Evolutionary conservation across 1,140 invertebrate species (phyloP).

Genomic region (Cydia strobilella): DNA sequence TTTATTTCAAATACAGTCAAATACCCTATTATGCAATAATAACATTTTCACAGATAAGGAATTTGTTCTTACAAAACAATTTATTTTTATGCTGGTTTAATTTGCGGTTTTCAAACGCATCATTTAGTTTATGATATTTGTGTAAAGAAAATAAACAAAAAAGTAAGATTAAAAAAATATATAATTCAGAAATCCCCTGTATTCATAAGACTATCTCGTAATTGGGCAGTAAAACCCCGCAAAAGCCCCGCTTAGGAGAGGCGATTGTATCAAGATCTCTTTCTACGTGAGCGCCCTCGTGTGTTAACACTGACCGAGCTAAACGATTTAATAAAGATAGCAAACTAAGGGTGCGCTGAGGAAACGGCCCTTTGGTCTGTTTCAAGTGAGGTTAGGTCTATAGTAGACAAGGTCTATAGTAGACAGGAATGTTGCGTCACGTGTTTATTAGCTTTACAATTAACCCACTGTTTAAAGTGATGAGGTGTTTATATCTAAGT

Average conservation of each 20-base stretch:
- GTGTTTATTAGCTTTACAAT: constrained; percentile 1
- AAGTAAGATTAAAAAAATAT: neutral
- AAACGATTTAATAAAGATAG: constrained; percentile 30
- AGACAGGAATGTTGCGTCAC: neutral
- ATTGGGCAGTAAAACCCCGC: constrained; percentile 11
- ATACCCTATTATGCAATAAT: no score
- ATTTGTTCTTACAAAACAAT: no score
- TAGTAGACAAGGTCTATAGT: neutral
- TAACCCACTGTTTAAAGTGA: neutral
- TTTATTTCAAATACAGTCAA: no score
- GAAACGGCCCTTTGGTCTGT: neutral
- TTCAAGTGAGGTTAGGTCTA: constrained; percentile 3
- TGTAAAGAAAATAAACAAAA: neutral
- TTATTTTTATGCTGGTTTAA: no score
- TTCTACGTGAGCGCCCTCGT: constrained; percentile 18
- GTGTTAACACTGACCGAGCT: constrained; percentile 26
- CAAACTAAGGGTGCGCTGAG: neutral
- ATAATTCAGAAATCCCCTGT: neutral
- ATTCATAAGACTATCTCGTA: neutral
- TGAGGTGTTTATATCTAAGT: neutral
- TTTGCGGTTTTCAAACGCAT: no score
- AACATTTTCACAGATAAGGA: no score
- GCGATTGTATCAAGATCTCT: constrained; percentile 29
- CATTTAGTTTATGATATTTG: no score
- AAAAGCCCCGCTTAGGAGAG: constrained; percentile 11